These are phyloP conservation scores for Cephus cinctus DNA, from an alignment of 1,140 invertebrate genomes.

Conservation along the genomic window DNA sequence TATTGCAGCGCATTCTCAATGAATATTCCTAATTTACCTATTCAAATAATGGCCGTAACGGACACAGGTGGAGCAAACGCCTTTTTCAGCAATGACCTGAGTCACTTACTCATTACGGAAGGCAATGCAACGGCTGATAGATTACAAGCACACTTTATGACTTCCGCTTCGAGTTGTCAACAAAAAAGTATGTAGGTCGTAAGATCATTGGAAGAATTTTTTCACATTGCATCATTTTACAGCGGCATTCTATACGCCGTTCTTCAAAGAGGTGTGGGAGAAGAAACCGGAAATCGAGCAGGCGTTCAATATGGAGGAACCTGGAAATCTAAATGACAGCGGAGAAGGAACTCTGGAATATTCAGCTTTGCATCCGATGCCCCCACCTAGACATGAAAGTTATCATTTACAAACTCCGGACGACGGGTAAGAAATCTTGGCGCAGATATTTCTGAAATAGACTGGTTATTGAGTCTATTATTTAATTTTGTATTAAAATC, in stretches of 20 bases:
- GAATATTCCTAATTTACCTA: conserved; percentile 91
- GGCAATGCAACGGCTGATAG: conserved; percentile 90
- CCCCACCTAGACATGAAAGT: conserved; percentile 70
- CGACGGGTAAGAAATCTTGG: conserved; percentile 60
- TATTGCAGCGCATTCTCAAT: conserved; percentile 83
- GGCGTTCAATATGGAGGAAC: conserved; percentile 87
- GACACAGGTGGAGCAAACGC: conserved; percentile 82
- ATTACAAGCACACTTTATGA: conserved; percentile 90
- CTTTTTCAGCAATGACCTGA: conserved; percentile 88
- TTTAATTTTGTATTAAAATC: background rate
- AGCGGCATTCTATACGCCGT: conserved; percentile 94
- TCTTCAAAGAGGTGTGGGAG: conserved; percentile 95
- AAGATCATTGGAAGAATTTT: conserved; percentile 3
- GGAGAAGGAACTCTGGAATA: conserved; percentile 71
- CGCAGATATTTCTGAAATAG: background rate
- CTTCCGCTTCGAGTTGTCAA: conserved; percentile 75
- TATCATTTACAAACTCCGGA: conserved; percentile 65
- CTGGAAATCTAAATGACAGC: conserved; percentile 63
- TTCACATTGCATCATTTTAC: conserved; percentile 42
- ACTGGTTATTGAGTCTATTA: background rate
- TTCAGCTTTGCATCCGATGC: conserved; percentile 64
- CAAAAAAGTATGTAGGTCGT: conserved; percentile 83
- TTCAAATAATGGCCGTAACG: conserved; percentile 92
- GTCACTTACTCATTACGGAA: conserved; percentile 88
- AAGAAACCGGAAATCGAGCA: conserved; percentile 94